These are phyloP conservation scores for Melipona quadrifasciata DNA, from an alignment of 1,140 invertebrate genomes.

Conservation along the genomic window DNA sequence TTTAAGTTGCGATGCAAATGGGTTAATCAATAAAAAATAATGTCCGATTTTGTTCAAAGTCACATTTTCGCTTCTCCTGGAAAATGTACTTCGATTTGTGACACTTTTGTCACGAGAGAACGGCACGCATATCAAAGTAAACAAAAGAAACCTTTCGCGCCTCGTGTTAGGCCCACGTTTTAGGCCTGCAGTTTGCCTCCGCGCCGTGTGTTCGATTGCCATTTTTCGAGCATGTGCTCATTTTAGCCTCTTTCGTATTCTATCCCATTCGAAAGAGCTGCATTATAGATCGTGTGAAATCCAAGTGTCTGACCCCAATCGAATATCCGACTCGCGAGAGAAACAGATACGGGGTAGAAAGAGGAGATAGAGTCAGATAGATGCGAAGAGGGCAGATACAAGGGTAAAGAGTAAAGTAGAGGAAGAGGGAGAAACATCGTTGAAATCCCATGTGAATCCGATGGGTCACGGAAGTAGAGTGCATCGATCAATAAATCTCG, in stretches of 20 bases:
- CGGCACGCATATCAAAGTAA: not conserved
- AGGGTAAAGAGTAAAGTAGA: not conserved
- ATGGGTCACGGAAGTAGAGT: slow-evolving; percentile 49
- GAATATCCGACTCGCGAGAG: slow-evolving; percentile 41
- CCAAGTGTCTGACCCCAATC: slow-evolving; percentile 67
- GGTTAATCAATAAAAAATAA: too few relatives aligned
- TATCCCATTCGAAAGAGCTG: slow-evolving; percentile 58
- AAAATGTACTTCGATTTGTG: too few relatives aligned
- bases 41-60: too few relatives aligned
- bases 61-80: too few relatives aligned
- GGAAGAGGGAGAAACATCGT: slow-evolving; percentile 27
- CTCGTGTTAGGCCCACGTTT: not conserved
- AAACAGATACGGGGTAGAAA: slow-evolving; percentile 22
- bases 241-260: slow-evolving; percentile 57
- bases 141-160: not conserved
- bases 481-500: slow-evolving; percentile 62
- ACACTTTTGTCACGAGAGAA: too few relatives aligned
- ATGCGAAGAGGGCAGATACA: slow-evolving; percentile 12
- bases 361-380: slow-evolving; percentile 22
- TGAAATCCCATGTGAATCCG: slow-evolving; percentile 57
- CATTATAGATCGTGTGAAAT: slow-evolving; percentile 70
- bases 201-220: slow-evolving; percentile 14
- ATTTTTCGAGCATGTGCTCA: slow-evolving; percentile 48
- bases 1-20: too few relatives aligned
- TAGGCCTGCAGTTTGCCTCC: too few relatives aligned